Conservation (phyloP, 2,113 vertebrate genomes). For the Lophochroa leadbeateri region DNA sequence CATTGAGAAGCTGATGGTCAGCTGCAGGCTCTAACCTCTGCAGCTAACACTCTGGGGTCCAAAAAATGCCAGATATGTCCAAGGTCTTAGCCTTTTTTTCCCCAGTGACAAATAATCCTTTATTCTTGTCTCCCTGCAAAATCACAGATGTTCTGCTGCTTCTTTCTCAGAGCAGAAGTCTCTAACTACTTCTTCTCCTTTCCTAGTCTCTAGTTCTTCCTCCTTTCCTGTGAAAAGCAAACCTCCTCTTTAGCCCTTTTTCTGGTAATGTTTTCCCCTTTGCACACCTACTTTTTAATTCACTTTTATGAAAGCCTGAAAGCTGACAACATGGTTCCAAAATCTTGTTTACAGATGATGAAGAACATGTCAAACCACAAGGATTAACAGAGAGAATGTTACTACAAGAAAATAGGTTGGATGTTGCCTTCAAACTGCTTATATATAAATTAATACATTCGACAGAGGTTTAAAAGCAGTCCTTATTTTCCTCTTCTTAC, state of each 20-base stretch:
- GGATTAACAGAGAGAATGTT: not conserved
- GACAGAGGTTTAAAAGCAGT: not conserved
- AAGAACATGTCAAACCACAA: not conserved
- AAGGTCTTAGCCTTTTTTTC: not conserved
- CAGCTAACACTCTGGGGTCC: not conserved
- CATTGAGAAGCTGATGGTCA: not conserved
- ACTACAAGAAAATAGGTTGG: not conserved
- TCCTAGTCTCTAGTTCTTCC: not conserved
- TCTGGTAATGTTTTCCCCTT: not conserved
- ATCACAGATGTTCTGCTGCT: not conserved
- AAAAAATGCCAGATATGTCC: not conserved
- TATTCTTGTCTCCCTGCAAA: not conserved
- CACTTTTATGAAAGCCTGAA: not conserved
- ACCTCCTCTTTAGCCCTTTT: not conserved
- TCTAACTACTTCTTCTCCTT: not conserved
- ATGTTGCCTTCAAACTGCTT: not conserved
- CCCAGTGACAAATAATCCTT: not conserved
- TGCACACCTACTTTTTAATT: not conserved
- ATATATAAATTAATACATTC: not conserved
- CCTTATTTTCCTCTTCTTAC: not conserved
- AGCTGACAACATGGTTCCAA: not conserved
- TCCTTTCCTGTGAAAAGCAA: not conserved
- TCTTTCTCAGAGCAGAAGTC: not conserved
- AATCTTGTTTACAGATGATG: not conserved
- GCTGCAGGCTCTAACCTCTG: not conserved